These are phyloP conservation scores for Xylota sylvarum DNA, from an alignment of 2,888 invertebrate species.

Conservation along the genomic window DNA sequence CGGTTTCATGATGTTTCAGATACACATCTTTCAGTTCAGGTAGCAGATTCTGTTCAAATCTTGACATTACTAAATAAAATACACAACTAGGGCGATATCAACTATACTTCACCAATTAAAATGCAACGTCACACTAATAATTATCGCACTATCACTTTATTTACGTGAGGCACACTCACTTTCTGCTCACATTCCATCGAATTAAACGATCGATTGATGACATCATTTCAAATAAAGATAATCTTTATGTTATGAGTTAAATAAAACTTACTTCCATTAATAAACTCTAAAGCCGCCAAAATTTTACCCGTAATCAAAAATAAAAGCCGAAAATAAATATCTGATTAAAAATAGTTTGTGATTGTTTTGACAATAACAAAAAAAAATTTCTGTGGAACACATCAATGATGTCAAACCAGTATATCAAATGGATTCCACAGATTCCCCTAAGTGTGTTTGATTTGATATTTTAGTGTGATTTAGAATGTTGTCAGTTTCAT, in stretches of 20 bases:
- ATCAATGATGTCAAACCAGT: too few species aligned
- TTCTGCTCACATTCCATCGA: too few species aligned
- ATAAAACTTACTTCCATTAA: not conserved
- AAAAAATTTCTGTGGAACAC: not conserved
- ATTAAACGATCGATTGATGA: not conserved
- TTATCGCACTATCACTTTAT: not conserved
- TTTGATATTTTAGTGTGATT: not conserved
- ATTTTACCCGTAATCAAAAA: not conserved
- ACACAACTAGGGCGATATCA: too few species aligned
- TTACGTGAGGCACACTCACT: not conserved
- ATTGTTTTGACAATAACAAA: constrained; percentile 12
- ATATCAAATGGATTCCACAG: constrained; percentile 11
- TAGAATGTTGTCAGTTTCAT: not conserved
- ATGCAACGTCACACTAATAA: too few species aligned
- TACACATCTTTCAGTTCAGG: too few species aligned
- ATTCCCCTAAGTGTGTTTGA: constrained; percentile 3
- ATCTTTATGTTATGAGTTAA: not conserved
- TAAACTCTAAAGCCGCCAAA: not conserved
- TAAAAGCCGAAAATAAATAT: not conserved
- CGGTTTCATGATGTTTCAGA: not conserved
- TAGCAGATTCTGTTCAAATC: too few species aligned
- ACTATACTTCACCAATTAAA: not conserved
- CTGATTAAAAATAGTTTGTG: not conserved
- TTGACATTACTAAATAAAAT: not conserved
- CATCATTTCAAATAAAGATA: not conserved